Percentiles rank a stretch among this genome's conserved stretches.
Conservation (phyloP, 1,140 invertebrate genomes). For the Ctenoplectra terminalis region DNA sequence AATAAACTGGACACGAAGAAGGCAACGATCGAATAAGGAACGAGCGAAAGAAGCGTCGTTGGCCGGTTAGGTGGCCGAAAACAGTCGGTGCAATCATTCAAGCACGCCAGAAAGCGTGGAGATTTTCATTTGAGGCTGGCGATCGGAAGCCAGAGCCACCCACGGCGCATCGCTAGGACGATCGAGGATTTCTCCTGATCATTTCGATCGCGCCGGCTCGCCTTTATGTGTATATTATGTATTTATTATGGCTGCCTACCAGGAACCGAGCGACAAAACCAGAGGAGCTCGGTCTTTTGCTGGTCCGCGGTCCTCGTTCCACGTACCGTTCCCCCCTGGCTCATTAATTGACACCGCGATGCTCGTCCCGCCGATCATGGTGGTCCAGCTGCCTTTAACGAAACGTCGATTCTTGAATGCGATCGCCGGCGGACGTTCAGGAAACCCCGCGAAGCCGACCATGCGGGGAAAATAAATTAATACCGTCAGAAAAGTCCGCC, state of each 20-base stretch:
- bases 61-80: constrained; percentile 28
- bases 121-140: constrained; percentile 52
- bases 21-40: not conserved
- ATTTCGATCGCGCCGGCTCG: constrained; percentile 79
- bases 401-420: constrained; percentile 60
- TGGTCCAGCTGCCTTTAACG: constrained; percentile 76
- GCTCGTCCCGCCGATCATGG: constrained; percentile 75
- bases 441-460: constrained; percentile 5
- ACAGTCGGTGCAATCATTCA: not conserved
- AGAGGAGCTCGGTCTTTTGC: constrained; percentile 71
- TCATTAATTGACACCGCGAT: constrained; percentile 82
- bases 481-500: not conserved
- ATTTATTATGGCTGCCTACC: constrained; percentile 81
- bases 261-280: constrained; percentile 80
- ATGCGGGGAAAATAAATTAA: constrained; percentile 16
- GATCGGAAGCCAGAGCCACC: constrained; percentile 61
- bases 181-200: constrained; percentile 74
- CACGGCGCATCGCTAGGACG: constrained; percentile 62
- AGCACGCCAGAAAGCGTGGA: constrained; percentile 45
- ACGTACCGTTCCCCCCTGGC: constrained; percentile 61
- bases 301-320: constrained; percentile 61
- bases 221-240: constrained; percentile 83
- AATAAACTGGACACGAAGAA: not conserved
- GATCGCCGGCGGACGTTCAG: constrained; percentile 2
- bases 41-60: not conserved